These are phyloP conservation scores for Hapalemur alaotrensis DNA, from an alignment of 2,797 vertebrate genomes.

Conservation along the genomic window DNA sequence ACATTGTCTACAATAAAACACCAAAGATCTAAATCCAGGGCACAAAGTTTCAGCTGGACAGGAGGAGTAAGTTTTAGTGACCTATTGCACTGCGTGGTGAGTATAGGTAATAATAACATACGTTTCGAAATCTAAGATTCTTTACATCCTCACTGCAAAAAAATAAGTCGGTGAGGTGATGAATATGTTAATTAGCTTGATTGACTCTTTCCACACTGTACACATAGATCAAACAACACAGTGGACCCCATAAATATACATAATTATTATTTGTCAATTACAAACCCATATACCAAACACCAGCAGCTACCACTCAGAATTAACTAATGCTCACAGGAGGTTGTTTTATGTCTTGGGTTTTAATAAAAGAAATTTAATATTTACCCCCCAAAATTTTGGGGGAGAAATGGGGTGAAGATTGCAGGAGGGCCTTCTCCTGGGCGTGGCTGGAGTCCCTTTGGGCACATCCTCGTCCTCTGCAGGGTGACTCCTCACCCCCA, in stretches of 20 bases:
- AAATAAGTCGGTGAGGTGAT: no score
- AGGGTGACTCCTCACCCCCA: fast-evolving
- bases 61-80: neutral
- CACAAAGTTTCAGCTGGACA: neutral
- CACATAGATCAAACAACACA: neutral
- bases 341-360: neutral
- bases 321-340: neutral
- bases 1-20: neutral
- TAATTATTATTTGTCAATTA: neutral
- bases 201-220: neutral
- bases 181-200: neutral
- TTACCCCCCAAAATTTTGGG: neutral
- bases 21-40: no score
- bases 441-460: fast-evolving
- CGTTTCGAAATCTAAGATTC: neutral
- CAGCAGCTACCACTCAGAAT: neutral
- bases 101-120: neutral
- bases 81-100: neutral
- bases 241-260: neutral
- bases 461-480: neutral
- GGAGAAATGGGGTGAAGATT: neutral
- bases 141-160: neutral
- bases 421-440: fast-evolving
- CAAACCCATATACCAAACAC: no score
- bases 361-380: neutral